phyloP scores from a whole-genome alignment of 2,113 vertebrate species.

The Mus spicilegus region DNA sequence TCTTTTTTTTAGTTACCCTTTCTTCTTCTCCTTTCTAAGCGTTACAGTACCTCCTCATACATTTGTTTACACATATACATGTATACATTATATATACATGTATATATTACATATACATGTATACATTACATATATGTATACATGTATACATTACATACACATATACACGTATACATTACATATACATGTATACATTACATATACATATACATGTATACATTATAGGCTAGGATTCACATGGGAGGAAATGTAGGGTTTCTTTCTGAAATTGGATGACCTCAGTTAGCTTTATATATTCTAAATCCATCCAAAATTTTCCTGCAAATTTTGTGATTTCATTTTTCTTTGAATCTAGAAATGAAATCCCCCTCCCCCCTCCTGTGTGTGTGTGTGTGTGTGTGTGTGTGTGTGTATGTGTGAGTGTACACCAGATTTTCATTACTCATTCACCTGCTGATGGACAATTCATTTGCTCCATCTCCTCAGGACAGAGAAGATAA shows the following conservation, averaged over 20 bases:
- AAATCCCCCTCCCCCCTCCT: neutral
- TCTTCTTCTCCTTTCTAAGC: neutral
- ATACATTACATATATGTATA: too few species aligned
- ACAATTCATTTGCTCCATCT: neutral
- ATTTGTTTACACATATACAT: neutral
- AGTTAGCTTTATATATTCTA: neutral
- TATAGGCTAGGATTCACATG: neutral
- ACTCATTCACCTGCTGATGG: neutral
- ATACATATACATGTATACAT: neutral
- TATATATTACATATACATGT: neutral
- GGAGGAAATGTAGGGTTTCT: neutral
- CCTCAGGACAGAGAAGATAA: accelerated
- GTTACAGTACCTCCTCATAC: neutral
- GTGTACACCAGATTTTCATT: neutral
- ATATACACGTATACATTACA: neutral
- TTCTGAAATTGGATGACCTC: neutral
- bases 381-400: too few species aligned
- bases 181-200: neutral
- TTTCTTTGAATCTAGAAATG: neutral
- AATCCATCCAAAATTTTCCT: too few species aligned
- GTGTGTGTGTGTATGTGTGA: too few species aligned
- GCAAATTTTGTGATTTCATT: neutral
- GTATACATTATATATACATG: neutral
- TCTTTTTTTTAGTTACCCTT: neutral
- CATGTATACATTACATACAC: neutral